Conservation (phyloP, 2,797 vertebrate species). For the Centropyge bicolor region DNA sequence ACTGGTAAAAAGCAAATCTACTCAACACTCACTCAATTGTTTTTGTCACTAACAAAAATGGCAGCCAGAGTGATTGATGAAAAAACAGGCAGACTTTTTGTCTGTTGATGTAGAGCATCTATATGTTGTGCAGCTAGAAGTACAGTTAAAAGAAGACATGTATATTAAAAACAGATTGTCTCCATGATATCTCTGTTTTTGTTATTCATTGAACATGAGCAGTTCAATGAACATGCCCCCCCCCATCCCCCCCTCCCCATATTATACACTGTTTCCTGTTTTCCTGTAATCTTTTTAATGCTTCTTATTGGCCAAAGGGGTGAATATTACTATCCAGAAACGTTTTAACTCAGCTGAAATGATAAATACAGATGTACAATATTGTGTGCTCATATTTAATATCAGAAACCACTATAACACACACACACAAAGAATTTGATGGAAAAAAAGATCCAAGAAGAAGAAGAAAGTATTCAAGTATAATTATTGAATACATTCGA, state of each 20-base stretch:
- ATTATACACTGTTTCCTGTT: neutral
- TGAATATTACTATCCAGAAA: neutral
- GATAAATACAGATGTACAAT: neutral
- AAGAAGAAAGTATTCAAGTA: neutral
- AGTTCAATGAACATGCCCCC: too few species aligned
- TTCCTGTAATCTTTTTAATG: neutral
- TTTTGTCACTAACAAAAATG: neutral
- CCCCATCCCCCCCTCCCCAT: too few species aligned
- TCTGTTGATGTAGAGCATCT: neutral
- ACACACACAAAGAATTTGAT: too few species aligned
- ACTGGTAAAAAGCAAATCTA: conserved; percentile 87
- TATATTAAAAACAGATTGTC: too few species aligned
- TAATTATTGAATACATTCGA: neutral
- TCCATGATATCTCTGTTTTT: neutral
- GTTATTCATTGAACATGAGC: neutral
- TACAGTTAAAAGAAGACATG: too few species aligned
- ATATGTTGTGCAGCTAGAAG: neutral
- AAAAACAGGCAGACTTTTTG: neutral
- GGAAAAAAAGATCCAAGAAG: fast-evolving
- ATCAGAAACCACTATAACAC: too few species aligned
- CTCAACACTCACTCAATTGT: neutral
- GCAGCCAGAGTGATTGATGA: neutral
- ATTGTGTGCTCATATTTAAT: neutral
- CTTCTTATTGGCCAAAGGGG: neutral
- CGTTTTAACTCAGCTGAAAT: neutral